Base-by-base conservation (phyloP, 2,797 vertebrate genomes). In the Tympanoctomys barrerae region DNA sequence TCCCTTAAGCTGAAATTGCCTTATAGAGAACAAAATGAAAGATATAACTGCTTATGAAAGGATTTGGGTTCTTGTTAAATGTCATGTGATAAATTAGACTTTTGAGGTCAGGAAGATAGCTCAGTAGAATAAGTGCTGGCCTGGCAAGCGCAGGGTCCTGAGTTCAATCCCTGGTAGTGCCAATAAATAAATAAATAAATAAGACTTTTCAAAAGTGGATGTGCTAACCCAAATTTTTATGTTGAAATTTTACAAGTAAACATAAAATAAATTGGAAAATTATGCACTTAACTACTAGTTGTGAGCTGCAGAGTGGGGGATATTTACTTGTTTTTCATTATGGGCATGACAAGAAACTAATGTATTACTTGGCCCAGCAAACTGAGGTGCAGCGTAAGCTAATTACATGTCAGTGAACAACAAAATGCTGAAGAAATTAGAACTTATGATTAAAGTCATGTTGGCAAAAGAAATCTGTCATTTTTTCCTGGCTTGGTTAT, bases 401-500 rank as follows among this genome's bases (percentile, higher is more conserved):
- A 49, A 22, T 16, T 22, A 52, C 84, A 62, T 36, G 86, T 21
- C 36, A 61, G 62, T n/a, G 75, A 81, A 73, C 28, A 39, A 33
- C 31, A 90, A 13, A 68, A 68, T 28, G 36, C 36, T 84, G 14
- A 52, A 85, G 84, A 93, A 89, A 94, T 16, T 96, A 71, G 70
- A 94, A 73, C 91, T 89, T 61, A 61, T 8, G 86, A 89, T 95
- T 93, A 77, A 90, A 96, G 84, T 75, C 26, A 89, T 2, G 0
- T 59, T 93, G 93, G 81, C 84, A 78, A 36, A 82, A 77, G 70
- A 87, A 84, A 94, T 54, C 71, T 71, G n/a, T 36, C 64, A 87
- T 91, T 94, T 95, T 87, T 90, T 57, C 84, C 75, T 57, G 91
- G 71, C 31, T 31, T 93, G 71, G 57, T 88, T 87, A n/a, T 83